Conservation (phyloP, 1,140 invertebrate species). For the Drosophila auraria region DNA sequence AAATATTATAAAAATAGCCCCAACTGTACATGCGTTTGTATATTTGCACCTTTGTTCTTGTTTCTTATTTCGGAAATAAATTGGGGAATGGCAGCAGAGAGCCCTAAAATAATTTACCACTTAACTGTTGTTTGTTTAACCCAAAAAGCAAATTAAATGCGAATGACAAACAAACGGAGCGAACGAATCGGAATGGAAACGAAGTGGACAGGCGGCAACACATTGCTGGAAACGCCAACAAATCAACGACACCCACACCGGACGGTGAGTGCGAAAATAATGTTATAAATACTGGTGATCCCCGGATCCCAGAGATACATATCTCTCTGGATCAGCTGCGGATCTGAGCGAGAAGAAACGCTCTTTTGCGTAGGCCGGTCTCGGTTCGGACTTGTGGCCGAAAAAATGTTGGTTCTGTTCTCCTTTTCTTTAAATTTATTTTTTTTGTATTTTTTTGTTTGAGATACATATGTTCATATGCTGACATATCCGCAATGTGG, state of each 20-base stretch:
- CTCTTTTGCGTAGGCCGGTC: slow-evolving; percentile 68
- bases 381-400: slow-evolving; percentile 59
- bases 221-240: slow-evolving; percentile 49
- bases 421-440: slow-evolving; percentile 19
- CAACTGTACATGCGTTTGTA: slow-evolving; percentile 15
- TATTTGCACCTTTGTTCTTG: slow-evolving; percentile 37
- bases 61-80: slow-evolving; percentile 35
- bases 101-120: slow-evolving; percentile 58
- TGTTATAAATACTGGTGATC: slow-evolving; percentile 78
- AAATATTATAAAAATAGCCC: background rate
- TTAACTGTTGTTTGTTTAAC: slow-evolving; percentile 59
- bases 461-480: slow-evolving; percentile 78
- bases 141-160: slow-evolving; percentile 58
- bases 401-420: slow-evolving; percentile 43
- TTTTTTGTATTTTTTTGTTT: slow-evolving; percentile 50
- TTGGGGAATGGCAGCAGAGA: slow-evolving; percentile 40
- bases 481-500: slow-evolving; percentile 82
- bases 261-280: slow-evolving; percentile 70
- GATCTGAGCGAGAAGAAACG: slow-evolving; percentile 25
- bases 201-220: slow-evolving; percentile 34
- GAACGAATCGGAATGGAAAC: slow-evolving; percentile 8
- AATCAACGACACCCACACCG: slow-evolving; percentile 42
- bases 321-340: slow-evolving; percentile 9
- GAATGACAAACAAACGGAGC: slow-evolving; percentile 50
- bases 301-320: slow-evolving; percentile 29